Base-by-base conservation (phyloP, 1,140 invertebrate species). In the Alviniconcha marisindica region DNA sequence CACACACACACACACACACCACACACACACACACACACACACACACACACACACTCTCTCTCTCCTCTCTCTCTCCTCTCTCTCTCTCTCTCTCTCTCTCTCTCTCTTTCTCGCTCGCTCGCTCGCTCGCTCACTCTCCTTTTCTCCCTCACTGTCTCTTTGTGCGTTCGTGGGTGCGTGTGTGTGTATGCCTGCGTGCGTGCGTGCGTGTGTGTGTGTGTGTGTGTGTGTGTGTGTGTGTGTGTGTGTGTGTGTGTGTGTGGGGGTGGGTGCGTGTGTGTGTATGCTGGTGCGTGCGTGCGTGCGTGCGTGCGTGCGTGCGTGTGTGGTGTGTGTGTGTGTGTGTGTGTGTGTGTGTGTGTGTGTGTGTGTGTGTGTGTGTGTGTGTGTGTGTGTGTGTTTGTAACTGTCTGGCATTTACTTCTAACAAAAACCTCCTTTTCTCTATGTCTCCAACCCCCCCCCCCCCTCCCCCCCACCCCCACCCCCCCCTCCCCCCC, bases 161-260 rank as follows among this genome's bases (percentile, higher is more conserved):
- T 24, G 24, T 14, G 10, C 60, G 24, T 63, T 24, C 60, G 24
- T 14, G 60, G 21, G 10, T 63, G 24, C 7, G 7, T 24, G n/a
- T n/a, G n/a, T n/a, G n/a, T n/a, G n/a, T n/a, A n/a, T n/a, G n/a
- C n/a, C n/a, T n/a, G n/a, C 28, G 60, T n/a, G 60, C 5, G 10
- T 10, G 60, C 5, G 60, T 63, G 60, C 28, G 60, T n/a, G 60
- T n/a, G 60, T 63, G 10, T 63, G 60, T n/a, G 24, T 63, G 60
- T 63, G 60, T 63, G 60, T 63, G 60, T 63, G 24, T 14, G 24
- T n/a, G 24, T 63, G 24, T 63, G 24, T 63, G 10, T 63, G 60
- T 63, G 60, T 63, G 60, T 63, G 60, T n/a, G 10, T 63, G 60
- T 63, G 60, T 63, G 60, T 63, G 60, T 63, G 60, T 63, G 60